A percentile compares a stretch with the other conserved stretches of the same genome.
Evolutionary conservation across 2,797 vertebrate genomes (phyloP).

Genomic region (Hemitrygon akajei): DNA sequence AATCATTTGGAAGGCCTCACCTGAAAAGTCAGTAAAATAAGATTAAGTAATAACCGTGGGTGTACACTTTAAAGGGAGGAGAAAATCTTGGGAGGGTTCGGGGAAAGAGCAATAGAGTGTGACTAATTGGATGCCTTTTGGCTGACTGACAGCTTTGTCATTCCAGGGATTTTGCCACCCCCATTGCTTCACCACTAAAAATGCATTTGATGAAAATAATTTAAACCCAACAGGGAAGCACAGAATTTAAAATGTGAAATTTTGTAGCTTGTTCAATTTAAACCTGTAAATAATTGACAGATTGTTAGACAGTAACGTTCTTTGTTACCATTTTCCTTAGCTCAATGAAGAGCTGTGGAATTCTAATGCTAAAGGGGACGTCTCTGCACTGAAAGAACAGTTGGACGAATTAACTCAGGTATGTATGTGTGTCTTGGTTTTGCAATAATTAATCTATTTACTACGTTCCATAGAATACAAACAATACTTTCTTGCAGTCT

Average conservation of each 20-base stretch:
- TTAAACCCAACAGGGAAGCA: not conserved
- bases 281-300: not conserved
- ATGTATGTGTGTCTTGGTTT: not conserved
- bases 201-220: not conserved
- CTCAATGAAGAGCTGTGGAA: slow-evolving; percentile 53
- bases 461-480: not conserved
- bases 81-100: not conserved
- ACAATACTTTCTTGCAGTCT: not conserved
- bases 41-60: not conserved
- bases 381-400: slow-evolving; percentile 50
- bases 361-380: slow-evolving; percentile 53
- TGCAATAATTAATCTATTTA: not conserved
- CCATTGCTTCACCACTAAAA: not conserved
- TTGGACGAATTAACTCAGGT: slow-evolving; percentile 55
- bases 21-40: not conserved
- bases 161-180: no score
- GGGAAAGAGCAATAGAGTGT: not conserved
- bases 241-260: not conserved
- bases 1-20: not conserved
- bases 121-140: not conserved
- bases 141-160: not conserved
- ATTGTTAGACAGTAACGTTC: not conserved
- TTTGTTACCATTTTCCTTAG: slow-evolving; percentile 27
- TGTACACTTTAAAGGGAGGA: not conserved
- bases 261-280: not conserved